phyloP scores from a whole-genome alignment of 2,113 vertebrate species.

The Anhinga rufa region DNA sequence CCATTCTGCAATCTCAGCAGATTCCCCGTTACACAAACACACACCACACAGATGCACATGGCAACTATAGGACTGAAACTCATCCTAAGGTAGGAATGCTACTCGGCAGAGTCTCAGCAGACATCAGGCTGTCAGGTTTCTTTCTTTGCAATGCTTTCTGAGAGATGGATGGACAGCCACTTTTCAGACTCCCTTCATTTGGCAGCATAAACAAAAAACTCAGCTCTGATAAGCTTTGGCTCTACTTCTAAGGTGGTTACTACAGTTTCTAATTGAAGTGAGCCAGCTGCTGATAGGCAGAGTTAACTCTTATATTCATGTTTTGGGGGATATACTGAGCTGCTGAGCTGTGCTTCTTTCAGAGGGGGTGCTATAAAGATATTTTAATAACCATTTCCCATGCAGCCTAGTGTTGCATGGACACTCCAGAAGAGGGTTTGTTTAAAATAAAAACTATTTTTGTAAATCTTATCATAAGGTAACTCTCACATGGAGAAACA shows the following conservation, averaged over 20 bases:
- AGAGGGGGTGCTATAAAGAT: neutral
- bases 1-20: neutral
- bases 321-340: neutral
- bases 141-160: neutral
- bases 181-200: neutral
- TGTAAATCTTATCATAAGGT: neutral
- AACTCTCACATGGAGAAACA: neutral
- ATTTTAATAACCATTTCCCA: neutral
- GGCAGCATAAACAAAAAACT: neutral
- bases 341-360: neutral
- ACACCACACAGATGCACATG: rapidly evolving
- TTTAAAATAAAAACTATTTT: neutral
- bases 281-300: neutral
- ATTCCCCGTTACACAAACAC: neutral
- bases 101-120: neutral
- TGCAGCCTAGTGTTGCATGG: neutral
- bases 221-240: neutral
- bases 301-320: neutral
- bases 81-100: neutral
- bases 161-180: neutral
- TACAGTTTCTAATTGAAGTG: neutral
- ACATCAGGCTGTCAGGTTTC: neutral
- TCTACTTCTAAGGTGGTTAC: neutral
- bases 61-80: neutral
- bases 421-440: neutral